phyloP scores from a whole-genome alignment of 2,888 invertebrate genomes.

The Metacarcinus magister region DNA sequence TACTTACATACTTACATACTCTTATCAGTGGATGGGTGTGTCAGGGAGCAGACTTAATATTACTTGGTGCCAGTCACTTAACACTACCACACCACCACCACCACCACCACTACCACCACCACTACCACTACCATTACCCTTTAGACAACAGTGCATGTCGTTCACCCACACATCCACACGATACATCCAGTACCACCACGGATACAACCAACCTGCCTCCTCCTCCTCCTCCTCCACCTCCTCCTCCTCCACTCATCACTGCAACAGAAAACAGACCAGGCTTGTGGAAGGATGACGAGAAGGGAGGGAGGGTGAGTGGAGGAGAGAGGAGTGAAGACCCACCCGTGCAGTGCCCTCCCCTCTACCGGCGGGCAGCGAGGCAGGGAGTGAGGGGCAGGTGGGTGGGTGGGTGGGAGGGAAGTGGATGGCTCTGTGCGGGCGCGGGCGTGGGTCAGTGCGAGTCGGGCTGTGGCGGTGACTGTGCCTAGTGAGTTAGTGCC shows the following conservation, averaged over 20 bases:
- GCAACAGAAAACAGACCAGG: neutral
- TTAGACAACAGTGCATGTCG: neutral
- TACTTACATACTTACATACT: neutral
- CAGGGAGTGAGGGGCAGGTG: neutral
- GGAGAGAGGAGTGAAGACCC: neutral
- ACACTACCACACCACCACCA: neutral
- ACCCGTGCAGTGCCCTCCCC: slow-evolving; percentile 9
- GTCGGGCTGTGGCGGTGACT: slow-evolving; percentile 31
- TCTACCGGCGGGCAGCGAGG: neutral
- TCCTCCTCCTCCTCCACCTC: slow-evolving; percentile 37
- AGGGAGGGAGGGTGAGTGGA: neutral
- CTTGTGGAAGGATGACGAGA: slow-evolving; percentile 34
- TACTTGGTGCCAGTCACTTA: neutral
- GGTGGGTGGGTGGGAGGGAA: neutral
- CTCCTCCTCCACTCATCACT: slow-evolving; percentile 21
- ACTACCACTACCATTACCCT: neutral
- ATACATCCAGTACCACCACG: neutral
- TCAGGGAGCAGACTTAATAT: neutral
- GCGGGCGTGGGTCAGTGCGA: slow-evolving; percentile 6
- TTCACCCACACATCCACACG: neutral
- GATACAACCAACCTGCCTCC: slow-evolving; percentile 38
- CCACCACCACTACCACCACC: neutral
- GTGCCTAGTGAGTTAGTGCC: slow-evolving; percentile 37
- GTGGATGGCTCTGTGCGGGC: neutral
- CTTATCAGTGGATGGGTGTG: neutral